Base-by-base conservation (phyloP, 2,113 vertebrate species). In the Aptenodytes patagonicus region DNA sequence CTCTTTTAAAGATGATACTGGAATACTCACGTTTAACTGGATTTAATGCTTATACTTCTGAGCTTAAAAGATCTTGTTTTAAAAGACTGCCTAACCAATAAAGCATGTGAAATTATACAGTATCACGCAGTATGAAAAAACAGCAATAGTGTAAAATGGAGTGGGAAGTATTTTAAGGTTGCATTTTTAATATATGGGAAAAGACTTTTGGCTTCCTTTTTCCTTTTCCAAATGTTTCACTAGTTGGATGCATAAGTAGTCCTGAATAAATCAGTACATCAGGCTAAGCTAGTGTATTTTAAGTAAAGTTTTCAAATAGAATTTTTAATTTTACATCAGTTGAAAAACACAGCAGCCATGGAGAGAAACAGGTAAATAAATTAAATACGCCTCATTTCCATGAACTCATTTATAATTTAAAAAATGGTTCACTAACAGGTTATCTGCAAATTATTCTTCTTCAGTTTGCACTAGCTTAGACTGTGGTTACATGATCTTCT, bases 341-440 rank as follows among this genome's bases (percentile, higher is more conserved):
- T 79, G 64, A 92, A 88, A 97, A 96, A 78, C 40, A 92, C 15
- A 76, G 64, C 64, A 93, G 55, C 70, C 0, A 0, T 78, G 73
- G 44, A 95, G 73, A 91, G 66, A 94, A 94, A 83, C 85, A 97
- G 93, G 95, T 97, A 94, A 96, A 96, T 96, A 93, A 95, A 96
- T 95, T 73, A 94, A 89, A 96, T 83, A 57, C 57, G 55, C 9
- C 86, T 93, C 49, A 25, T 88, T 73, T 82, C 85, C 51, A 52
- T 91, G 28, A 49, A 73, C 42, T 96, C 52, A 93, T 97, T 94
- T 94, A 94, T 94, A 87, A 95, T 94, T 97, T 66, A 52, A 57
- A 70, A 91, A 84, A 70, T 46, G 10, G 29, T 90, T 95, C 55
- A 60, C 87, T 95, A 95, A 76, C 61, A 79, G 57, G 57, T 65